phyloP scores from a whole-genome alignment of 2,888 invertebrate genomes.

The Euclidia mi region DNA sequence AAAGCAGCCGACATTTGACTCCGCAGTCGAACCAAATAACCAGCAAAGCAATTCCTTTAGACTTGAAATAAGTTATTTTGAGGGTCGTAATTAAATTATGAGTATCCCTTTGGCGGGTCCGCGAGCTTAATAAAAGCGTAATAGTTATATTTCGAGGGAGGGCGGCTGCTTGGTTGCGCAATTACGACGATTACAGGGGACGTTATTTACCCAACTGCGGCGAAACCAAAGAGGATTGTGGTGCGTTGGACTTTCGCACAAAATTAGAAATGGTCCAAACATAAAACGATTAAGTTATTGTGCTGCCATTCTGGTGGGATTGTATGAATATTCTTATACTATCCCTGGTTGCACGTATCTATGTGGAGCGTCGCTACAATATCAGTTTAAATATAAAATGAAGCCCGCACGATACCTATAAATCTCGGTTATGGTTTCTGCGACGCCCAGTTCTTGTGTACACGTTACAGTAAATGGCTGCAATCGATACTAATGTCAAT shows the following conservation, averaged over 20 bases:
- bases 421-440: slow-evolving; percentile 4
- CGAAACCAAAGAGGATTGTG: slow-evolving; percentile 52
- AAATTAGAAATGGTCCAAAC: slow-evolving; percentile 30
- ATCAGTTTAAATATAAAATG: background rate
- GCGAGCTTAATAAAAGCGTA: slow-evolving; percentile 87
- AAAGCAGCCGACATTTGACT: slow-evolving; percentile 51
- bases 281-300: slow-evolving; percentile 17
- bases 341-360: background rate
- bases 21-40: slow-evolving; percentile 63
- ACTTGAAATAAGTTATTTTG: slow-evolving; percentile 76
- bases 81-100: slow-evolving; percentile 86
- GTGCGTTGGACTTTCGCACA: slow-evolving; percentile 33
- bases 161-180: slow-evolving; percentile 75
- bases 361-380: background rate
- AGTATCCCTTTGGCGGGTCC: slow-evolving; percentile 84
- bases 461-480: slow-evolving; percentile 1
- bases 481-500: slow-evolving; percentile 2
- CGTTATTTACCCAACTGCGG: slow-evolving; percentile 62
- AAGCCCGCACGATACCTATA: background rate
- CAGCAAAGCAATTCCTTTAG: slow-evolving; percentile 65
- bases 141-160: slow-evolving; percentile 84
- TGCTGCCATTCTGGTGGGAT: background rate
- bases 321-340: background rate
- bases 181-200: slow-evolving; percentile 69
- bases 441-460: slow-evolving; percentile 1